Conservation (phyloP, 2,113 vertebrate genomes). For the Gavialis gangeticus region DNA sequence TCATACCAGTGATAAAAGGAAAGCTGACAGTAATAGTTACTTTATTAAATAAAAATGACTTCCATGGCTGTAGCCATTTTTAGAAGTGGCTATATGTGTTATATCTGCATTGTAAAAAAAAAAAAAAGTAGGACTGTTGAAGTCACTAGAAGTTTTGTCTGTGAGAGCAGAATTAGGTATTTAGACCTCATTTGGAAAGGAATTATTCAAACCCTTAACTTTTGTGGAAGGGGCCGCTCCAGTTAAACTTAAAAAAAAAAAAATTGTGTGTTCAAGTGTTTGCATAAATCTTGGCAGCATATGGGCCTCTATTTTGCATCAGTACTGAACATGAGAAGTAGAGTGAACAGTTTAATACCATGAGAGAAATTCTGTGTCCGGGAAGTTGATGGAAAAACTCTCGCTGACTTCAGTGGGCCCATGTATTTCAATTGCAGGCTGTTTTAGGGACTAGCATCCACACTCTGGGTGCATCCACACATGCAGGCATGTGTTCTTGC, state of each 20-base stretch:
- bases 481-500: too few relatives aligned
- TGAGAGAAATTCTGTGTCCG: background rate
- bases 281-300: background rate
- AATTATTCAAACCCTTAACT: background rate
- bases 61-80: constrained; percentile 73
- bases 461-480: too few relatives aligned
- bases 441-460: too few relatives aligned
- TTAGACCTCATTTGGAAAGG: background rate
- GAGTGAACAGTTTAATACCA: background rate
- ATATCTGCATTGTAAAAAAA: background rate
- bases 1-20: constrained; percentile 65
- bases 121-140: background rate
- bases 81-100: constrained; percentile 67
- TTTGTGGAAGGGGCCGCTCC: background rate
- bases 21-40: constrained; percentile 75
- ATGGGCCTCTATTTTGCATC: background rate
- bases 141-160: background rate
- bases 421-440: too few relatives aligned
- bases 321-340: background rate
- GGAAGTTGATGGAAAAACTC: background rate
- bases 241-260: too few relatives aligned
- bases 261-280: background rate
- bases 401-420: background rate
- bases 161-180: background rate
- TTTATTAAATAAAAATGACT: constrained; percentile 67